phyloP scores from a whole-genome alignment of 30 jellyfish, hydroid and myxozoan genomes.

The Aurelia sp. region DNA sequence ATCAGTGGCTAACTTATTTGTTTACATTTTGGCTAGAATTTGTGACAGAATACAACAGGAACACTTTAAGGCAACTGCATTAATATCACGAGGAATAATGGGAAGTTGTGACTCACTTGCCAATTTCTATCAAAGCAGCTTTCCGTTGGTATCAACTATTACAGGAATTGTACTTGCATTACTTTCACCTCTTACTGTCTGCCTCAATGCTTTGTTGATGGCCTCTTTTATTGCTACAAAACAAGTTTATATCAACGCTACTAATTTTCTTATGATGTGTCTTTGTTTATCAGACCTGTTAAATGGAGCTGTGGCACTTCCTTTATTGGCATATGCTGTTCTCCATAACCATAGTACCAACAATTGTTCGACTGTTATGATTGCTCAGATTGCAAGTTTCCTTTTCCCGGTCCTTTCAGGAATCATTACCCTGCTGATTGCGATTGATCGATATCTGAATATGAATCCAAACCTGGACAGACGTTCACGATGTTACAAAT shows the following conservation, averaged over 20 bases:
- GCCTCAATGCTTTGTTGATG: neutral
- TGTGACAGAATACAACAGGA: too few relatives aligned
- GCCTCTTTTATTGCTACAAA: neutral
- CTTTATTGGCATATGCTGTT: neutral
- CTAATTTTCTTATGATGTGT: neutral
- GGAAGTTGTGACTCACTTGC: too few relatives aligned
- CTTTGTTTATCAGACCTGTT: neutral
- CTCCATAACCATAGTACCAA: neutral
- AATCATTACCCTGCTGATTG: slow-evolving; percentile 1
- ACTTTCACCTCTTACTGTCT: neutral
- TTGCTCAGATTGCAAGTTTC: neutral
- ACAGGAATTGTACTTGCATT: too few relatives aligned
- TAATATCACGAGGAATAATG: too few relatives aligned
- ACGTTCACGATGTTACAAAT: too few relatives aligned
- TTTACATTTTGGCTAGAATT: too few relatives aligned
- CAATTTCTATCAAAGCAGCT: too few relatives aligned
- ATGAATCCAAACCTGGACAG: slow-evolving; percentile 4
- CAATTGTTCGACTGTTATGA: neutral
- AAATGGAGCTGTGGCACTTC: neutral
- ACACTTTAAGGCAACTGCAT: too few relatives aligned
- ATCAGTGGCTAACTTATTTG: too few relatives aligned
- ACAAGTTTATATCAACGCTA: neutral
- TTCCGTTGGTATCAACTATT: too few relatives aligned
- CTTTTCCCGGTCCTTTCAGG: neutral
- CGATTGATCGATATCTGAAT: slow-evolving; percentile 40